Conservation (phyloP, 2,888 invertebrate genomes). For the Actias luna region DNA sequence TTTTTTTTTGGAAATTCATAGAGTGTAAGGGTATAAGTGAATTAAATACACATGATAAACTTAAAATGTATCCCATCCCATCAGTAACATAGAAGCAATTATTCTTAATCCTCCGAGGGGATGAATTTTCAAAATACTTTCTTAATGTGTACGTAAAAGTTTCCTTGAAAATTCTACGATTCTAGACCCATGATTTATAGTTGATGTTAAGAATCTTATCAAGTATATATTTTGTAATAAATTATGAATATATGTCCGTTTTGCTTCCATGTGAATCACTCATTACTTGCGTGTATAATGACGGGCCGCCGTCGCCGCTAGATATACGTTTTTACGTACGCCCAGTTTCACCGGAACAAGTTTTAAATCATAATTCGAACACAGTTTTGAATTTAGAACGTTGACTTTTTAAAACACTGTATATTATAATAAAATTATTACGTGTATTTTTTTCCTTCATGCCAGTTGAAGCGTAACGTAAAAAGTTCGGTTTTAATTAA, state of each 20-base stretch:
- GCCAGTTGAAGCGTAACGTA: not conserved
- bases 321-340: constrained; percentile 77
- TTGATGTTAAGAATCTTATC: too few species aligned
- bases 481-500: constrained; percentile 2
- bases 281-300: constrained; percentile 77
- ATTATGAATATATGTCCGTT: constrained; percentile 49
- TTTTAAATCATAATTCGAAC: constrained; percentile 82
- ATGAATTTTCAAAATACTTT: too few species aligned
- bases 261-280: constrained; percentile 52
- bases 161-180: too few species aligned
- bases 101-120: too few species aligned
- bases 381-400: constrained; percentile 77
- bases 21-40: too few species aligned
- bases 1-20: too few species aligned
- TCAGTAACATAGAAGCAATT: too few species aligned
- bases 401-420: constrained; percentile 56
- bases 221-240: not conserved
- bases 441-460: constrained; percentile 27
- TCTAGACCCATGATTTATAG: too few species aligned
- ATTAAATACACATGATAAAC: too few species aligned
- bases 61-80: too few species aligned
- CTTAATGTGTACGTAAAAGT: too few species aligned
- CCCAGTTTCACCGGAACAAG: constrained; percentile 81
- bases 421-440: constrained; percentile 34
- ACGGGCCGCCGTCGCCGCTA: constrained; percentile 59